Evolutionary conservation across 1,140 invertebrate species (phyloP).

Genomic region (Achroia grisella): DNA sequence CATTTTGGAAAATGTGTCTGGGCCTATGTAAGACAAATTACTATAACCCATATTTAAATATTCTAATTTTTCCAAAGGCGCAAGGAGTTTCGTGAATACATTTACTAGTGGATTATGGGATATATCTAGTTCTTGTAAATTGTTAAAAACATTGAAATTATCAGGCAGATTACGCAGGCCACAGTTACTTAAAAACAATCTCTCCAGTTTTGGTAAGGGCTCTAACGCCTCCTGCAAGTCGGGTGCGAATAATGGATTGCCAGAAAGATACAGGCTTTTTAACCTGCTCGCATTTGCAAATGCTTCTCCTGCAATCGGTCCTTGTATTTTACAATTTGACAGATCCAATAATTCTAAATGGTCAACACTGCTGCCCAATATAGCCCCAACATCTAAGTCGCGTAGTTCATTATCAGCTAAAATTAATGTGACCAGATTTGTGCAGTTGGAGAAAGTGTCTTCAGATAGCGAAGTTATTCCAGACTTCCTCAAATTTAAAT

Average conservation of each 20-base stretch:
- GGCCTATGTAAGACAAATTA: constrained; percentile 78
- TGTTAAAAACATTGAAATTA: constrained; percentile 78
- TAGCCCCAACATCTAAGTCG: constrained; percentile 78
- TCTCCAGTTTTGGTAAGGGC: constrained; percentile 78
- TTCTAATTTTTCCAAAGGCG: constrained; percentile 78
- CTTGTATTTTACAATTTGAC: constrained; percentile 80
- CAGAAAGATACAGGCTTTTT: constrained; percentile 77
- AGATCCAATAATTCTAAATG: constrained; percentile 80
- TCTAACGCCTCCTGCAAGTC: constrained; percentile 79
- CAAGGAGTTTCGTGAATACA: constrained; percentile 79
- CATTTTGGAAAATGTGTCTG: constrained; percentile 81
- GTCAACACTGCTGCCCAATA: constrained; percentile 78
- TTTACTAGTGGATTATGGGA: constrained; percentile 81
- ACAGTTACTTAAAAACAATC: constrained; percentile 80
- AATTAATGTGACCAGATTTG: constrained; percentile 78
- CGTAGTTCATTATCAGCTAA: constrained; percentile 79
- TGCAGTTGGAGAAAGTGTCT: constrained; percentile 79
- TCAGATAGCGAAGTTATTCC: constrained; percentile 77
- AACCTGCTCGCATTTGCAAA: constrained; percentile 81
- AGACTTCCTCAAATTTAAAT: constrained; percentile 78
- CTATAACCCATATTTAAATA: constrained; percentile 84
- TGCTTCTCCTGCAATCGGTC: constrained; percentile 79
- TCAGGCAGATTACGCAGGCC: constrained; percentile 77
- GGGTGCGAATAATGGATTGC: constrained; percentile 79
- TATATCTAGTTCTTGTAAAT: constrained; percentile 79